Percentiles rank a stretch among this genome's conserved stretches.
These are phyloP conservation scores for Drosophila limbata DNA, from an alignment of 2,888 invertebrate genomes.

Conservation along the genomic window DNA sequence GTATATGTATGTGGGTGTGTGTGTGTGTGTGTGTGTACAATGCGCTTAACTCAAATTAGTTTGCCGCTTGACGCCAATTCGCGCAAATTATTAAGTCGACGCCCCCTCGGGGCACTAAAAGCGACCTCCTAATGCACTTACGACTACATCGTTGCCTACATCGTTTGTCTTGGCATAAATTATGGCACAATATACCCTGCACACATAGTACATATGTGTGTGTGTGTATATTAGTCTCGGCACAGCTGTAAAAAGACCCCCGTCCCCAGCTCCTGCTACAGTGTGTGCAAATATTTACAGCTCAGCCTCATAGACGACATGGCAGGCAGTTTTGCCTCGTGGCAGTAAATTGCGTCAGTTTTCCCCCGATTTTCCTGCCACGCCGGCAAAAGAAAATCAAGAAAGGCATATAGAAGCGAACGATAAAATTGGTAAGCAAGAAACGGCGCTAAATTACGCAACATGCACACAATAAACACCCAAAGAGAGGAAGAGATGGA, in stretches of 20 bases:
- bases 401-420: slow-evolving; percentile 40
- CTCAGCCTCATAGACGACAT: slow-evolving; percentile 34
- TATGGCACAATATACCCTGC: slow-evolving; percentile 39
- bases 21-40: slow-evolving; percentile 45
- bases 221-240: slow-evolving; percentile 36
- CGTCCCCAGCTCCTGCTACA: slow-evolving; percentile 7
- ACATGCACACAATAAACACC: slow-evolving; percentile 49
- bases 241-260: slow-evolving; percentile 56
- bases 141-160: slow-evolving; percentile 28
- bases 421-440: slow-evolving; percentile 76
- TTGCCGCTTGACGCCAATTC: slow-evolving; percentile 75
- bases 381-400: neutral
- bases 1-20: slow-evolving; percentile 5
- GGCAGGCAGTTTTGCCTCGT: slow-evolving; percentile 39
- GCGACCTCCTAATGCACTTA: slow-evolving; percentile 69
- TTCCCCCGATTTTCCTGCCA: neutral
- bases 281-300: slow-evolving; percentile 61
- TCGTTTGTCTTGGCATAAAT: slow-evolving; percentile 73
- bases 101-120: slow-evolving; percentile 62
- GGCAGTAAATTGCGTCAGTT: slow-evolving; percentile 58
- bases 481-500: neutral
- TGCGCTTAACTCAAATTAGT: slow-evolving; percentile 77
- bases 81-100: slow-evolving; percentile 75
- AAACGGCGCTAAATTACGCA: slow-evolving; percentile 70
- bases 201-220: slow-evolving; percentile 1